A percentile compares a stretch with the other conserved stretches of the same genome.
These are phyloP conservation scores for Sceliomorpha sp. DNA, from an alignment of 2,888 invertebrate species.

Conservation along the genomic window DNA sequence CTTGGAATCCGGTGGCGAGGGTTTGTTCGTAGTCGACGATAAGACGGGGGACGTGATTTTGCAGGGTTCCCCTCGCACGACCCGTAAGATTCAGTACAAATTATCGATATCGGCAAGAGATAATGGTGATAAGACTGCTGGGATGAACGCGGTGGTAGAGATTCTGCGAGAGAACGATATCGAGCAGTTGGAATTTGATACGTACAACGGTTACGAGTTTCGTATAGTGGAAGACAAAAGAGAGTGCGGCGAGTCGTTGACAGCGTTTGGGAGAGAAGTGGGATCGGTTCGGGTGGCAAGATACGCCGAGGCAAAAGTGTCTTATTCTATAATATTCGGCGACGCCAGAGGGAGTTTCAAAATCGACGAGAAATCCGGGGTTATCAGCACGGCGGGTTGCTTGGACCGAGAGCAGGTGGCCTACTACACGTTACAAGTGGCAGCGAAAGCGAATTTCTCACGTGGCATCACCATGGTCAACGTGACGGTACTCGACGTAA, in stretches of 20 bases:
- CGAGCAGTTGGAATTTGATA: slow-evolving; percentile 88
- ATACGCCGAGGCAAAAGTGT: slow-evolving; percentile 79
- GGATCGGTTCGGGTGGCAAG: slow-evolving; percentile 86
- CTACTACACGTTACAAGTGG: slow-evolving; percentile 89
- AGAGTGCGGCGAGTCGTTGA: slow-evolving; percentile 74
- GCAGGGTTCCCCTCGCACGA: slow-evolving; percentile 84
- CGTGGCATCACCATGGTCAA: slow-evolving; percentile 90
- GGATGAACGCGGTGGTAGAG: slow-evolving; percentile 89
- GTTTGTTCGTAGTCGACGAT: slow-evolving; percentile 89
- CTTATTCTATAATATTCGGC: slow-evolving; percentile 90
- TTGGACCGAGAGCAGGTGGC: slow-evolving; percentile 92
- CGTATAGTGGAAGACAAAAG: slow-evolving; percentile 91
- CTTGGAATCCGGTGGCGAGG: slow-evolving; percentile 89
- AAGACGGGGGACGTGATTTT: slow-evolving; percentile 88
- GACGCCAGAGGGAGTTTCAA: slow-evolving; percentile 89
- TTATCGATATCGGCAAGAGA: slow-evolving; percentile 90
- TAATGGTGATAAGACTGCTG: slow-evolving; percentile 87
- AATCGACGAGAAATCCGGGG: slow-evolving; percentile 89
- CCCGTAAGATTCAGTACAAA: slow-evolving; percentile 86
- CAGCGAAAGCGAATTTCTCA: slow-evolving; percentile 88
- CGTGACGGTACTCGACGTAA: slow-evolving; percentile 91
- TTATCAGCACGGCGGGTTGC: slow-evolving; percentile 88
- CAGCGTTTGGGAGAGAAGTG: slow-evolving; percentile 85
- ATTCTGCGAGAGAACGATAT: slow-evolving; percentile 88
- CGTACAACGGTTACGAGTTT: slow-evolving; percentile 89